A percentile compares a stretch with the other conserved stretches of the same genome.
These are phyloP conservation scores for Myrmophylax atrothorax DNA, from an alignment of 2,113 vertebrate genomes.

Conservation along the genomic window DNA sequence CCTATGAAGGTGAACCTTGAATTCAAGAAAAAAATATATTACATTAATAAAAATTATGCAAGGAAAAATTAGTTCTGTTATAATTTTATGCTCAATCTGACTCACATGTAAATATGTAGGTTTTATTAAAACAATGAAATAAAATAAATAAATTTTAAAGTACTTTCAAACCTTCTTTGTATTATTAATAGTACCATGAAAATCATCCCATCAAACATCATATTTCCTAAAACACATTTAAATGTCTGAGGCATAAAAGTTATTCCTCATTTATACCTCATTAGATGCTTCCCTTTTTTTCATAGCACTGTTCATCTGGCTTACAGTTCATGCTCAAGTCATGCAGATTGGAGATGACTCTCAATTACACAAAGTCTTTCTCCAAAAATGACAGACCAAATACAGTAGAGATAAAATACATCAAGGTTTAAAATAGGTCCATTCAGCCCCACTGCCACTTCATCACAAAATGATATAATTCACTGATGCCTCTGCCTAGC, in stretches of 20 bases:
- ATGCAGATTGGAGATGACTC: slow-evolving; percentile 91
- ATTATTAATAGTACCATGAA: neutral
- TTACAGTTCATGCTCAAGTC: slow-evolving; percentile 79
- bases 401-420: slow-evolving; percentile 91
- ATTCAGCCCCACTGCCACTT: slow-evolving; percentile 92
- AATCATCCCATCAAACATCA: slow-evolving; percentile 31
- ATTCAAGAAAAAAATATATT: neutral
- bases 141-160: neutral
- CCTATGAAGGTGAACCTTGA: neutral
- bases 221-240: slow-evolving; percentile 42
- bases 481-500: slow-evolving; percentile 82
- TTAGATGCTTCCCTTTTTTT: slow-evolving; percentile 75
- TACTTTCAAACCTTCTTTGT: slow-evolving; percentile 16
- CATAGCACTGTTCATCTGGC: slow-evolving; percentile 67
- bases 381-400: slow-evolving; percentile 90
- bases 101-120: neutral
- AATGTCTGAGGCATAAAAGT: slow-evolving; percentile 61
- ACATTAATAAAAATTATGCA: neutral
- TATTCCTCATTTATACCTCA: slow-evolving; percentile 77
- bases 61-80: neutral
- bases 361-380: slow-evolving; percentile 90
- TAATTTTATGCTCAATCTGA: neutral
- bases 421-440: slow-evolving; percentile 94
- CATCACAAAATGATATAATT: slow-evolving; percentile 89
- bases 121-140: neutral